A percentile compares a stretch with the other conserved stretches of the same genome.
Evolutionary conservation across 2,797 vertebrate species (phyloP).

Genomic region (Sciurus vulgaris): DNA sequence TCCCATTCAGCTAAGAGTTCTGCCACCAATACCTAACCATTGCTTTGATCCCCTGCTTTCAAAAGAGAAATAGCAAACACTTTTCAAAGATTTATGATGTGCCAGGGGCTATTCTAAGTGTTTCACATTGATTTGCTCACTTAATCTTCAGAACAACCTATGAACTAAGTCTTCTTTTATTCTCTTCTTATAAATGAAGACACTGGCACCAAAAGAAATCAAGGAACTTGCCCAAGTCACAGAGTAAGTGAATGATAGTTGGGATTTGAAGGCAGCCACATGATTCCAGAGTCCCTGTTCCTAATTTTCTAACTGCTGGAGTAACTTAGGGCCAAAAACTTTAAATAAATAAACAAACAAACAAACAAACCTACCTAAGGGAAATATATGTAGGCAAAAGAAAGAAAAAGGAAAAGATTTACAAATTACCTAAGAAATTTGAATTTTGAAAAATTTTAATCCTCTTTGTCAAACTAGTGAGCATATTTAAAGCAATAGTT

Average conservation of each 20-base stretch:
- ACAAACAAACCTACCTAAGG: not conserved
- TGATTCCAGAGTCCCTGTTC: not conserved
- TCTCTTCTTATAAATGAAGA: not conserved
- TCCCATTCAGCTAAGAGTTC: not conserved
- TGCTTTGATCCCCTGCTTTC: not conserved
- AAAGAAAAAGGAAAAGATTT: not conserved
- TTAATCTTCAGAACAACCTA: not conserved
- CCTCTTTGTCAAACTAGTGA: not conserved
- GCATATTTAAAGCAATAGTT: not conserved
- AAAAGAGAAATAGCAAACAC: not conserved
- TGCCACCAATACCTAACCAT: not conserved
- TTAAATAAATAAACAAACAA: too few species aligned
- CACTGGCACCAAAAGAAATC: not conserved
- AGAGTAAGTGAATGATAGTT: not conserved
- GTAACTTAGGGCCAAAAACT: not conserved
- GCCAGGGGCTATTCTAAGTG: not conserved
- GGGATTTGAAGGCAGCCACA: not conserved
- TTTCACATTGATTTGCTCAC: not conserved
- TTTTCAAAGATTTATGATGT: not conserved
- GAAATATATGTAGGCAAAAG: not conserved
- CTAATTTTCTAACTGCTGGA: not conserved
- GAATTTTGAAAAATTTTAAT: conserved; percentile 29
- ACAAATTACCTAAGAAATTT: not conserved
- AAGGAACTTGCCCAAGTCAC: not conserved
- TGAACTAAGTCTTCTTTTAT: not conserved